phyloP scores from a whole-genome alignment of 2,113 vertebrate species.

The Nanger granti region DNA sequence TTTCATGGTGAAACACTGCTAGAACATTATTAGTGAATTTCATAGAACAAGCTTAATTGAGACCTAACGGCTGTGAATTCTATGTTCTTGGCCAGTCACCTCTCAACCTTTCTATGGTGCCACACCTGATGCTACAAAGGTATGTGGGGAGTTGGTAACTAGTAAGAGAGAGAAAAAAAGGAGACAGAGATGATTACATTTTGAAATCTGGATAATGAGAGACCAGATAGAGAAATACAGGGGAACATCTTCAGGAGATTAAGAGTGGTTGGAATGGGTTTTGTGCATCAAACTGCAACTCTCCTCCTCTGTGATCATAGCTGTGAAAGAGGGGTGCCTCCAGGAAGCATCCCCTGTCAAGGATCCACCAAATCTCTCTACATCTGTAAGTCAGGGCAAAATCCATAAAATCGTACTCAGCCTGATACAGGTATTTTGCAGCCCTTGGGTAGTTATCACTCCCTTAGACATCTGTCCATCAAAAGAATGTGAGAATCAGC shows the following conservation, averaged over 20 bases:
- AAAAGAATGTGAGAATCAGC: background rate
- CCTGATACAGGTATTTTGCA: background rate
- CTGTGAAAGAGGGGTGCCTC: background rate
- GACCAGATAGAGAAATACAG: background rate
- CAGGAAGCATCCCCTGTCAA: background rate
- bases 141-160: background rate
- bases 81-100: background rate
- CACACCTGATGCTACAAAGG: background rate
- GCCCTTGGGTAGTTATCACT: background rate
- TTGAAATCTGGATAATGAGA: background rate
- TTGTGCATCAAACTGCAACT: accelerated
- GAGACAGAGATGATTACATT: background rate
- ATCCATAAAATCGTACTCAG: background rate
- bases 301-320: background rate
- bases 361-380: background rate
- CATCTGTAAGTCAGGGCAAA: background rate
- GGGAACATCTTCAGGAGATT: background rate
- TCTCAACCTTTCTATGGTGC: background rate
- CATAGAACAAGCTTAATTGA: background rate
- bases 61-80: background rate
- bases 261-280: background rate
- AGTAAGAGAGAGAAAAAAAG: background rate
- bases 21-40: background rate
- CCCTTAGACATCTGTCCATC: background rate
- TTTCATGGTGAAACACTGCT: background rate